Conservation (phyloP, 2,113 vertebrate species). For the Cynoglossus semilaevis region DNA sequence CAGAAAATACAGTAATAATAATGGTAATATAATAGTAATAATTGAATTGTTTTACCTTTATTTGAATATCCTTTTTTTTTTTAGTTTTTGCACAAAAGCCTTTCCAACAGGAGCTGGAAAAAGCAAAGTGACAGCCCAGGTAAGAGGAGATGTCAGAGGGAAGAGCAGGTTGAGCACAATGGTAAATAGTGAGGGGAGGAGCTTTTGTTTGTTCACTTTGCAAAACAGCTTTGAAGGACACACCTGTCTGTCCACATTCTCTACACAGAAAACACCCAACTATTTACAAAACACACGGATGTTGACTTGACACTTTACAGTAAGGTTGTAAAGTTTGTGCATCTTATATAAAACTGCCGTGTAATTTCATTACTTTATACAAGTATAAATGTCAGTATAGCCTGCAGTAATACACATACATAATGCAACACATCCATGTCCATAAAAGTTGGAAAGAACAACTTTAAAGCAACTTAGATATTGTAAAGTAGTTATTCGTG, state of each 20-base stretch:
- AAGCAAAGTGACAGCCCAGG: not conserved
- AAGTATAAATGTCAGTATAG: no score
- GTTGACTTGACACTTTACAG: no score
- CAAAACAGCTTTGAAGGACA: not conserved
- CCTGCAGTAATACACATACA: no score
- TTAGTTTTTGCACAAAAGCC: not conserved
- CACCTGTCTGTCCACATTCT: not conserved
- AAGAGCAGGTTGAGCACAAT: not conserved
- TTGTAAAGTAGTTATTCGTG: no score
- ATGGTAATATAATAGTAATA: not conserved
- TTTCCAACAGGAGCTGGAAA: not conserved
- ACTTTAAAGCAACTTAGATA: no score
- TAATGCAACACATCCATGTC: no score
- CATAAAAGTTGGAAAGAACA: no score
- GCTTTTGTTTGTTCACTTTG: not conserved
- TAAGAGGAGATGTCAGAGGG: not conserved
- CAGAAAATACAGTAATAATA: not conserved
- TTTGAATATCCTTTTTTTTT: slow-evolving; percentile 12
- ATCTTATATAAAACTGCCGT: no score
- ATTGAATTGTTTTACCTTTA: slow-evolving; percentile 6
- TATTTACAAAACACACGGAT: no score
- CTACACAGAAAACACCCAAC: slow-evolving; percentile 2
- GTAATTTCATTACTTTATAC: no score
- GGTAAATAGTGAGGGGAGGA: slow-evolving; percentile 2
- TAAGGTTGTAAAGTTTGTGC: no score